Evolutionary conservation across 2,113 vertebrate species (phyloP).

Genomic region (Cyprinus carpio): DNA sequence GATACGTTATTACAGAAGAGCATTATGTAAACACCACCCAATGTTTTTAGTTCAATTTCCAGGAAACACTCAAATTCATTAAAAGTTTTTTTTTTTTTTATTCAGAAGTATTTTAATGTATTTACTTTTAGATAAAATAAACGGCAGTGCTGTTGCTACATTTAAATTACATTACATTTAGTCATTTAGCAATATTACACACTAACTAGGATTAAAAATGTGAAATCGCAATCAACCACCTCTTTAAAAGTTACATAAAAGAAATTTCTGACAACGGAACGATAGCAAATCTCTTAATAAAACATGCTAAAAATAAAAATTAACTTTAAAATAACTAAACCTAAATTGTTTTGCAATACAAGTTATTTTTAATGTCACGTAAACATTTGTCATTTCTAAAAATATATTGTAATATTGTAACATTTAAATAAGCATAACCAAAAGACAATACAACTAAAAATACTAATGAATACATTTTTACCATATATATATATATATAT

Average conservation of each 20-base stretch:
- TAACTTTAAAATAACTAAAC: too few relatives aligned
- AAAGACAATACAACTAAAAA: neutral
- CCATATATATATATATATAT: too few relatives aligned
- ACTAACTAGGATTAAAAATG: neutral
- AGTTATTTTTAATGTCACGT: neutral
- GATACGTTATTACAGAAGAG: neutral
- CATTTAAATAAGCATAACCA: neutral
- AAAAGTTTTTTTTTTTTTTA: neutral
- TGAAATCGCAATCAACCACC: too few relatives aligned
- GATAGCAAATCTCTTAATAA: too few relatives aligned
- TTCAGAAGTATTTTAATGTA: neutral
- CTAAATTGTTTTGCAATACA: neutral
- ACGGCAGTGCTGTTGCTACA: neutral
- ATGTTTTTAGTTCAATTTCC: neutral
- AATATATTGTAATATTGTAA: neutral
- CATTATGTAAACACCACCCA: neutral
- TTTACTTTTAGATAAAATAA: neutral
- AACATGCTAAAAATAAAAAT: too few relatives aligned
- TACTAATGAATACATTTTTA: too few relatives aligned
- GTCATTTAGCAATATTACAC: too few relatives aligned
- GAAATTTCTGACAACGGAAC: neutral
- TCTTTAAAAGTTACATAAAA: neutral
- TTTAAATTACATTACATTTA: too few relatives aligned
- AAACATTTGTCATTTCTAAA: neutral
- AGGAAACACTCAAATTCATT: neutral